Evolutionary conservation across 1,140 invertebrate species (phyloP).

Genomic region (Helicoverpa zea): DNA sequence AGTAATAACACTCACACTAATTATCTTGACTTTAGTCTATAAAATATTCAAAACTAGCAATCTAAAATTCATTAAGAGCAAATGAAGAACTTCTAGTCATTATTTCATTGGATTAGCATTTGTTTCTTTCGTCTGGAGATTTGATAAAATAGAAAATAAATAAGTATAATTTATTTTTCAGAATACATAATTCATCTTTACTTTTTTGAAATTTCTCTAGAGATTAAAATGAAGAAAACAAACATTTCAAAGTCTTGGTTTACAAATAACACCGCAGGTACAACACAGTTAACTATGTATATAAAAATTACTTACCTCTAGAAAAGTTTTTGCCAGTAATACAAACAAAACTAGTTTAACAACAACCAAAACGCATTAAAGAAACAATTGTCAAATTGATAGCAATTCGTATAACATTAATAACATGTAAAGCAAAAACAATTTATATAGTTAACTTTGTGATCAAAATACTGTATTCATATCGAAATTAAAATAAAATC

Average conservation of each 20-base stretch:
- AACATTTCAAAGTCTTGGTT: too few species aligned
- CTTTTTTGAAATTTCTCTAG: not conserved
- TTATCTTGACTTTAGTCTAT: not conserved
- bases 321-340: not conserved
- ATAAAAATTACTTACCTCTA: too few species aligned
- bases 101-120: not conserved
- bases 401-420: not conserved
- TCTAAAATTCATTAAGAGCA: constrained; percentile 4
- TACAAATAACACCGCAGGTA: too few species aligned
- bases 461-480: not conserved
- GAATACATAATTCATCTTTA: not conserved
- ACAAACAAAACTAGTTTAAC: not conserved
- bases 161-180: not conserved
- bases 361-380: not conserved
- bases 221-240: too few species aligned
- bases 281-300: too few species aligned
- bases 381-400: not conserved
- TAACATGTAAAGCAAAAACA: not conserved
- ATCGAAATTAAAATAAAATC: not conserved
- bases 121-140: not conserved
- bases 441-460: not conserved
- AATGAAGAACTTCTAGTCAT: not conserved
- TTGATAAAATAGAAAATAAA: not conserved
- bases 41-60: constrained; percentile 36
- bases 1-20: constrained; percentile 4